Evolutionary conservation across 2,888 invertebrate genomes (phyloP).

Genomic region (Leucophenga montana): DNA sequence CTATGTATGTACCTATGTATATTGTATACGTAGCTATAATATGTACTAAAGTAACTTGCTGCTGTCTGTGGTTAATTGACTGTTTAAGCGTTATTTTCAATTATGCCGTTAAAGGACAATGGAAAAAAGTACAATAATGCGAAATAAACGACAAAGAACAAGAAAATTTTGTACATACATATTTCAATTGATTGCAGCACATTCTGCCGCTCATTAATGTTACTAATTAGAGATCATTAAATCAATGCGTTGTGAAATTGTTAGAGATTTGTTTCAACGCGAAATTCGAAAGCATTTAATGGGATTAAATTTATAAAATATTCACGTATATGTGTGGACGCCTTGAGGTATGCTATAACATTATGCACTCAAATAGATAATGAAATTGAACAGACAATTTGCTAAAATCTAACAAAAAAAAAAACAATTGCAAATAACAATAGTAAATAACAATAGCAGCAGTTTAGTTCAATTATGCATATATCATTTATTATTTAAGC

Average conservation of each 20-base stretch:
- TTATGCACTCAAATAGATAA: not conserved
- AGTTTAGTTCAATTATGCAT: not conserved
- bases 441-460: not conserved
- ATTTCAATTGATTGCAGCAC: slow-evolving; percentile 7
- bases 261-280: not conserved
- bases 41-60: not conserved
- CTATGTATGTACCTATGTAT: no score
- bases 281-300: not conserved
- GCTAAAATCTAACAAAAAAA: slow-evolving; percentile 2
- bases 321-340: not conserved
- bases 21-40: no score
- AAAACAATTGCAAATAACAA: not conserved
- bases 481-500: slow-evolving; percentile 5
- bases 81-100: slow-evolving; percentile 35
- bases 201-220: slow-evolving; percentile 37
- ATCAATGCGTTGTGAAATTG: slow-evolving; percentile 41
- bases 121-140: not conserved
- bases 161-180: not conserved
- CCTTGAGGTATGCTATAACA: not conserved
- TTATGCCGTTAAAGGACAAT: not conserved
- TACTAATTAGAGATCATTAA: slow-evolving; percentile 38
- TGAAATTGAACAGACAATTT: not conserved
- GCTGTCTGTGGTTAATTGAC: slow-evolving; percentile 23
- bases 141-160: not conserved
- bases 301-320: not conserved